Base-by-base conservation (phyloP, 2,113 vertebrate genomes). In the Catharus minimus region DNA sequence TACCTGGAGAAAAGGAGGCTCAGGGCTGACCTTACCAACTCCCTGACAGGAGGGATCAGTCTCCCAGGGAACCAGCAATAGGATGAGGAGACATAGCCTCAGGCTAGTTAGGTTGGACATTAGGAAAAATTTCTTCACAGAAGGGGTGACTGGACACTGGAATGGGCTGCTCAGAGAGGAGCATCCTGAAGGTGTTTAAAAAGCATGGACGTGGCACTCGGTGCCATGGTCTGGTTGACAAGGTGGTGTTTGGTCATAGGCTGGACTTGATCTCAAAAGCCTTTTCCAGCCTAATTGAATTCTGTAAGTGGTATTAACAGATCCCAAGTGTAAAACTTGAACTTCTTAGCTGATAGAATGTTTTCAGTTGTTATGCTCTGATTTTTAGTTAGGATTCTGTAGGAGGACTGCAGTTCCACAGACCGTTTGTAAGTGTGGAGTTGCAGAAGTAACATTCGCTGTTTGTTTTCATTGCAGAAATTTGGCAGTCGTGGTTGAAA, bases 401-500 rank as follows among this genome's bases (percentile, higher is more conserved):
- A 65, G 89, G 69, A 83, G 20, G 26, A 65, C 67, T 68, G 53
- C 32, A 61, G 52, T 64, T 90, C 53, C 53, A 58, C 67, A 83
- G 69, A 72, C 49, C 18, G 24, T 28, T 79, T 84, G 44, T 89
- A 90, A 71, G 72, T 90, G 65, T 1, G 0, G 11, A 33, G 22
- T 58, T 68, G 17, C 50, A 2, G 61, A 78, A 44, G 69, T 46
- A 61, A 89, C 28, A 3, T 32, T 26, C 0, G 0, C n/a, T 30
- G 50, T 49, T 89, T 65, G 58, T 79, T 93, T 72, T 77, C n/a
- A 20, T 58, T 77, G 52, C 72, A 77, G 52, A 73, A 53, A 76
- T 77, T 36, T 77, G 88, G 38, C 50, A 62, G 62, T 39, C 4
- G 0, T 56, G 61, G 75, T 74, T 64, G 81, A 90, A 90, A 90